These are phyloP conservation scores for Orgyia antiqua DNA, from an alignment of 2,888 invertebrate species.

Conservation along the genomic window DNA sequence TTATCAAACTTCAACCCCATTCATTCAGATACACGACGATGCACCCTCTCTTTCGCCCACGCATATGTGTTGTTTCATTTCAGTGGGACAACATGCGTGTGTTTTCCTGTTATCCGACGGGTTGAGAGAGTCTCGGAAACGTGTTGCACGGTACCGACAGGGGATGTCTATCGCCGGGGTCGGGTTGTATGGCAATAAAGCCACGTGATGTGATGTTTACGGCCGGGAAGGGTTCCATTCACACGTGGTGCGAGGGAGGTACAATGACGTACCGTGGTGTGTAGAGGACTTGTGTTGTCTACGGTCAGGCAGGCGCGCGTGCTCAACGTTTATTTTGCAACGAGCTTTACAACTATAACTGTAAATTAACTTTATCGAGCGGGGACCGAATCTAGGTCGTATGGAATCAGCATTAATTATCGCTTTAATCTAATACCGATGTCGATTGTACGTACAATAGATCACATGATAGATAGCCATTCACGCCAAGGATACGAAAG, in stretches of 20 bases:
- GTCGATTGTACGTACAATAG: slow-evolving; percentile 71
- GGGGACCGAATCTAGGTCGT: slow-evolving; percentile 73
- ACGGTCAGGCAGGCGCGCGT: slow-evolving; percentile 68
- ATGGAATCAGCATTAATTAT: slow-evolving; percentile 79
- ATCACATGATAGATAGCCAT: slow-evolving; percentile 74
- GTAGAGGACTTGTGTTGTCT: slow-evolving; percentile 67
- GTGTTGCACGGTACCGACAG: slow-evolving; percentile 20
- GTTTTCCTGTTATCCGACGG: slow-evolving; percentile 37
- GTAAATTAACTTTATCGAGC: slow-evolving; percentile 76
- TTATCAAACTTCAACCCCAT: slow-evolving; percentile 61
- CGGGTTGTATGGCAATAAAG: slow-evolving; percentile 40
- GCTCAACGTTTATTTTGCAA: slow-evolving; percentile 71
- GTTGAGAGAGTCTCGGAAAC: slow-evolving; percentile 22
- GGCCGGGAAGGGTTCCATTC: slow-evolving; percentile 51
- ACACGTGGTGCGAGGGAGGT: slow-evolving; percentile 28
- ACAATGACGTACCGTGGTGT: slow-evolving; percentile 34
- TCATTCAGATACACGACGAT: slow-evolving; percentile 60
- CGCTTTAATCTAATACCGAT: slow-evolving; percentile 74
- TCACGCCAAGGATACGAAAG: slow-evolving; percentile 72
- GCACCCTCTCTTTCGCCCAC: slow-evolving; percentile 58
- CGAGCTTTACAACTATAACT: slow-evolving; percentile 76
- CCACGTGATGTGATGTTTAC: slow-evolving; percentile 54
- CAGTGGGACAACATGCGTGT: slow-evolving; percentile 56
- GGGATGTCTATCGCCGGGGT: slow-evolving; percentile 22
- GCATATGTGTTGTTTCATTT: slow-evolving; percentile 58